A percentile compares a stretch with the other conserved stretches of the same genome.
phyloP scores from a whole-genome alignment of 30 jellyfish, hydroid and myxozoan genomes.

The Catostylus mosaicus region DNA sequence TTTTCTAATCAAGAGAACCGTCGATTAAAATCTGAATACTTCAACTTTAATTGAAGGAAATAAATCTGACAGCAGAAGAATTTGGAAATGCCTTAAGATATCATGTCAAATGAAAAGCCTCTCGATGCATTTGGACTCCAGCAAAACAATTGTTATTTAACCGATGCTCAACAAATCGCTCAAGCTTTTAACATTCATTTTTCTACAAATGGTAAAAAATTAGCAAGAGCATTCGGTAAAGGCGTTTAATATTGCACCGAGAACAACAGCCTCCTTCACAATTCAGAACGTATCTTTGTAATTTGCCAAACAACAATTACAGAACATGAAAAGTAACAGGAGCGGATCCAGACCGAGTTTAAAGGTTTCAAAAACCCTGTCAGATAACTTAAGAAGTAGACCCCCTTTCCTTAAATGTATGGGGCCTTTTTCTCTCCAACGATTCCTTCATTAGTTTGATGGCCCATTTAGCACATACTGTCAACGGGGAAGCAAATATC shows the following conservation, averaged over 20 bases:
- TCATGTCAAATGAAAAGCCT: constrained; percentile 45
- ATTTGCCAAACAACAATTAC: constrained; percentile 36
- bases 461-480: too few species aligned
- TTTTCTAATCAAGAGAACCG: constrained; percentile 41
- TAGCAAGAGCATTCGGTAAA: constrained; percentile 33
- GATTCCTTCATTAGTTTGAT: too few species aligned
- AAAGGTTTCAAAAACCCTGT: too few species aligned
- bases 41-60: constrained; percentile 24
- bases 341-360: too few species aligned
- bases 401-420: too few species aligned
- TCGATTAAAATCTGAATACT: constrained; percentile 51
- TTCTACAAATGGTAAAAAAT: constrained; percentile 32
- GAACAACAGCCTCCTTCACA: constrained; percentile 47
- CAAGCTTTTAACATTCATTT: constrained; percentile 54
- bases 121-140: constrained; percentile 49
- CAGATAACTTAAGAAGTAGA: too few species aligned
- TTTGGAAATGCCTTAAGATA: constrained; percentile 43
- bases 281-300: constrained; percentile 42
- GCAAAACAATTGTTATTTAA: constrained; percentile 25
- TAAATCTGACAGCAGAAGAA: constrained; percentile 50
- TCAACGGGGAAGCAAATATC: too few species aligned
- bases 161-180: constrained; percentile 37
- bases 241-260: constrained; percentile 37
- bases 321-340: constrained; percentile 33
- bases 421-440: too few species aligned